Evolutionary conservation across 2,113 vertebrate species (phyloP).

Genomic region (Fregetta grallaria): DNA sequence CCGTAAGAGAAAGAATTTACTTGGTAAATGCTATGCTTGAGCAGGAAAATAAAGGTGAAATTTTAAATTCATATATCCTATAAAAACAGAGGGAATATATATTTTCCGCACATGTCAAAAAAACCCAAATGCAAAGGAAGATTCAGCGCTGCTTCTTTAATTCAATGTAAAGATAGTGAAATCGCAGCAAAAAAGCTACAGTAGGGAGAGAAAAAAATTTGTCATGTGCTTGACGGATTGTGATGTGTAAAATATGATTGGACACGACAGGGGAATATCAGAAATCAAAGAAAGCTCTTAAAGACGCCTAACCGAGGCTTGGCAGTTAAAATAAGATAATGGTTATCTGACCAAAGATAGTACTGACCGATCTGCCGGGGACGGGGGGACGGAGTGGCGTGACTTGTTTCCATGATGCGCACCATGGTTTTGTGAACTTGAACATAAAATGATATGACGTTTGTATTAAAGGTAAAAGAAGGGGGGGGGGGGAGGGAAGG

Average conservation of each 20-base stretch:
- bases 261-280: not conserved
- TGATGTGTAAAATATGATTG: not conserved
- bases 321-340: not conserved
- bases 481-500: no score
- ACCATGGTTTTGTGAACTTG: not conserved
- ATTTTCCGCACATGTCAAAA: not conserved
- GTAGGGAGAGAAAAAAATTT: not conserved
- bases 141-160: not conserved
- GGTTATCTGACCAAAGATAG: not conserved
- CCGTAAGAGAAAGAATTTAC: not conserved
- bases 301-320: not conserved
- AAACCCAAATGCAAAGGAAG: not conserved
- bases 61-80: not conserved
- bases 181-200: not conserved
- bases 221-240: not conserved
- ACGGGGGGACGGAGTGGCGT: no score
- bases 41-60: not conserved
- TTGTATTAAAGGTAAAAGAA: not conserved
- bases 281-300: not conserved
- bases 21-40: not conserved
- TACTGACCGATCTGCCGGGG: not conserved
- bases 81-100: not conserved
- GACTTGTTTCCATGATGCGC: not conserved
- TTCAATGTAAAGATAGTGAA: not conserved
- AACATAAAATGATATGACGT: not conserved